Percentiles rank a stretch among this genome's conserved stretches.
Evolutionary conservation across 2,797 vertebrate genomes (phyloP).

Genomic region (Anisognathus igniventris): DNA sequence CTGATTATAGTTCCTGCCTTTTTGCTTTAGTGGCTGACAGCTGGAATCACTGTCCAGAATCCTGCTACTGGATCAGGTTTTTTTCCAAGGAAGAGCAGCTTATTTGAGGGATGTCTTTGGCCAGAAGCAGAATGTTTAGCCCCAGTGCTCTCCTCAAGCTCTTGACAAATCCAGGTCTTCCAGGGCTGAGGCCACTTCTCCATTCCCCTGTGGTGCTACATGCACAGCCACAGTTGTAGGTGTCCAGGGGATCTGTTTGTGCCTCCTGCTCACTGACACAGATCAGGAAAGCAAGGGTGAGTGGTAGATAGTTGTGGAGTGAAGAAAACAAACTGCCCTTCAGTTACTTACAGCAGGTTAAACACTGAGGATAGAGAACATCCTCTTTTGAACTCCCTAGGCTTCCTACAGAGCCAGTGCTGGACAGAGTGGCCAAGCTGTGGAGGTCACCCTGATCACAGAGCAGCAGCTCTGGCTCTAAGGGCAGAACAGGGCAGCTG

Average conservation of each 20-base stretch:
- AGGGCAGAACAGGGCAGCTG: neutral
- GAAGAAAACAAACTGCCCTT: neutral
- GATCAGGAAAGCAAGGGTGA: neutral
- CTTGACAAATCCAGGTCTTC: constrained; percentile 49
- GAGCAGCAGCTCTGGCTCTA: neutral
- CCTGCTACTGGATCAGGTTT: neutral
- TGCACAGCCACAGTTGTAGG: neutral
- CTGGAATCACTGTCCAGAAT: neutral
- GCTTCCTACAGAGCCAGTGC: neutral
- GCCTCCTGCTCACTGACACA: neutral
- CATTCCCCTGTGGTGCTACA: neutral
- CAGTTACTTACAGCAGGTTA: neutral
- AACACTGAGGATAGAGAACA: neutral
- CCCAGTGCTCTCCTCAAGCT: neutral
- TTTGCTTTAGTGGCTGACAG: constrained; percentile 1
- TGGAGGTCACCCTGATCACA: neutral
- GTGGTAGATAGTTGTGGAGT: neutral
- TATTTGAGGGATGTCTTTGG: neutral
- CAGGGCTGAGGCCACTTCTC: constrained; percentile 16
- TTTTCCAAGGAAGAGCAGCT: neutral
- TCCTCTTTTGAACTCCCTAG: neutral
- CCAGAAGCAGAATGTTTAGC: neutral
- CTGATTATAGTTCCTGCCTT: constrained; percentile 31
- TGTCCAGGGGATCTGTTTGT: neutral
- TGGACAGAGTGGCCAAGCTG: neutral